phyloP scores from a whole-genome alignment of 2,888 invertebrate genomes.

The Pyrrhosoma nymphula region DNA sequence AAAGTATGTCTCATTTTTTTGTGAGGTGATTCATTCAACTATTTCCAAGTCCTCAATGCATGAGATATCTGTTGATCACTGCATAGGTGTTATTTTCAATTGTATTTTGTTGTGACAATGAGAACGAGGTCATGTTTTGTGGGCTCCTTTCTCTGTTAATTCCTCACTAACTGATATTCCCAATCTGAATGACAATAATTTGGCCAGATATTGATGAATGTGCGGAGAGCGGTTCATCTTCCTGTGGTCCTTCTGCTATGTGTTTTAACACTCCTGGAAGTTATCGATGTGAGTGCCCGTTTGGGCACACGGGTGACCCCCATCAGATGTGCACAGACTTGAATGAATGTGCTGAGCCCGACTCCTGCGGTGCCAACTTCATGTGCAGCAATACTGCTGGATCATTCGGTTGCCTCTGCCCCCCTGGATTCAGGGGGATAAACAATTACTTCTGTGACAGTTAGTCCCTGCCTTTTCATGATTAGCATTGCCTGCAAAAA shows the following conservation, averaged over 20 bases:
- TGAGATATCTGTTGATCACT: too few species aligned
- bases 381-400: conserved; percentile 91
- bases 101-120: neutral
- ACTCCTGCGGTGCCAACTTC: conserved; percentile 86
- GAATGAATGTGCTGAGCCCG: conserved; percentile 85
- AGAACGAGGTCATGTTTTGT: neutral
- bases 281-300: conserved; percentile 86
- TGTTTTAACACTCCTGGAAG: conserved; percentile 89
- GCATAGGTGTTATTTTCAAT: neutral
- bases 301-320: conserved; percentile 84
- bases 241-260: conserved; percentile 85
- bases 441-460: conserved; percentile 88
- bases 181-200: neutral
- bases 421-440: conserved; percentile 87
- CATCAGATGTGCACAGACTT: conserved; percentile 85
- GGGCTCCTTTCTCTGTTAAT: neutral
- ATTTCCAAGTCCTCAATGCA: too few species aligned
- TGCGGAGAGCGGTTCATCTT: conserved; percentile 78
- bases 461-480: conserved; percentile 79
- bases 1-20: neutral
- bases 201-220: conserved; percentile 87
- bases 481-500: conserved; percentile 28
- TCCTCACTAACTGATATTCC: neutral
- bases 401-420: conserved; percentile 88
- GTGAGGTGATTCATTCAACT: neutral